Percentiles rank a stretch among this genome's conserved stretches.
Evolutionary conservation across 1,140 invertebrate genomes (phyloP).

Genomic region (Drosophila triauraria): DNA sequence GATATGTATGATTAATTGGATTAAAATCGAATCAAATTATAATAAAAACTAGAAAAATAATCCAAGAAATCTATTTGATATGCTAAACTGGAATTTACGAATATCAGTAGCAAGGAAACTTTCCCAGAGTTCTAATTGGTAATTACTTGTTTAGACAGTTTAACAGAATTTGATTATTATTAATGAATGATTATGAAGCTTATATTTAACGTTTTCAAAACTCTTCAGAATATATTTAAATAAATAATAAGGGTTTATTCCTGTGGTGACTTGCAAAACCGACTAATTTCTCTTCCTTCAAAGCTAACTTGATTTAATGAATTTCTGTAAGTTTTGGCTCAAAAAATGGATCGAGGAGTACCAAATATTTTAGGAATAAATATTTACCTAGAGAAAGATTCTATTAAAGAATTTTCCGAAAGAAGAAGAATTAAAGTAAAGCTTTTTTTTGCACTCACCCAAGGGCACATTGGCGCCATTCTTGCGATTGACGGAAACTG

Average conservation of each 20-base stretch:
- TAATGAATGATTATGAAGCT: too few relatives aligned
- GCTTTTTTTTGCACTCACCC: slow-evolving; percentile 60
- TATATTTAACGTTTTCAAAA: too few relatives aligned
- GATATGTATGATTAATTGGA: neutral
- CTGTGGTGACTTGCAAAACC: too few relatives aligned
- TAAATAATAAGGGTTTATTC: too few relatives aligned
- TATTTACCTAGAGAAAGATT: neutral
- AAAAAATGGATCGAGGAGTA: neutral
- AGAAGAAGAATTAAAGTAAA: too few relatives aligned
- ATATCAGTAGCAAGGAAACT: too few relatives aligned
- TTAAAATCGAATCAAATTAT: neutral
- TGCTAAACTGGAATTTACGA: neutral
- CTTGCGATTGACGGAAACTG: slow-evolving; percentile 82
- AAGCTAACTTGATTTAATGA: neutral
- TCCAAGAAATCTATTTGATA: neutral
- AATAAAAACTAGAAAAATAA: neutral
- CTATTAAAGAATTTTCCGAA: too few relatives aligned
- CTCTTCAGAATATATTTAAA: too few relatives aligned
- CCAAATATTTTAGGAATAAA: neutral
- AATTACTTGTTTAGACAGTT: too few relatives aligned
- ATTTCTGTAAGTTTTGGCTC: neutral
- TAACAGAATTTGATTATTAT: too few relatives aligned
- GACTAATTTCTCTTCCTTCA: too few relatives aligned
- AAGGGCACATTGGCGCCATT: slow-evolving; percentile 74
- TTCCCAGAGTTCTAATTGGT: neutral